phyloP scores from a whole-genome alignment of 2,888 invertebrate species.

The Chydorus sphaericus region DNA sequence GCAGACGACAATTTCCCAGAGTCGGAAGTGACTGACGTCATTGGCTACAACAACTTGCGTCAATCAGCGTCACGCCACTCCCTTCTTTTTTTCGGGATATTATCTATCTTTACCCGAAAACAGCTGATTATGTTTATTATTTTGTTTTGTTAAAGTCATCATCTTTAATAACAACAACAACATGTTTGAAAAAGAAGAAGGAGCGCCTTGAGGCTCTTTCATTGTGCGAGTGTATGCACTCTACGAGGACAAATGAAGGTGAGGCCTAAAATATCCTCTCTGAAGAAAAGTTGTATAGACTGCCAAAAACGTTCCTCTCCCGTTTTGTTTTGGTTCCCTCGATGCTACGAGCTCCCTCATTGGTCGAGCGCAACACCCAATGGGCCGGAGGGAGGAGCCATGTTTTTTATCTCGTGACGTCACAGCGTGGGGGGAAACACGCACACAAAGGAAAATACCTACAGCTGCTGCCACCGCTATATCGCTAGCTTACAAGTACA shows the following conservation, averaged over 20 bases:
- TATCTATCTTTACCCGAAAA: too few species aligned
- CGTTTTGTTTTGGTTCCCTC: neutral
- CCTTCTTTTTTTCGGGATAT: too few species aligned
- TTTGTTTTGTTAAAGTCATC: too few species aligned
- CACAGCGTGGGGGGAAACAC: neutral
- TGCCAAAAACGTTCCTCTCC: neutral
- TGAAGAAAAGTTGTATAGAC: neutral
- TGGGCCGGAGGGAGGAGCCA: too few species aligned
- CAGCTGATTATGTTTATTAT: too few species aligned
- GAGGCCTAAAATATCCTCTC: neutral
- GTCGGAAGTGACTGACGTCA: too few species aligned
- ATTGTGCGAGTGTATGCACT: neutral
- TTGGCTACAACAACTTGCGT: too few species aligned
- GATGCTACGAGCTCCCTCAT: neutral
- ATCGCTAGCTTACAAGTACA: neutral
- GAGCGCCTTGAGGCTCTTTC: neutral
- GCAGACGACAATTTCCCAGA: too few species aligned
- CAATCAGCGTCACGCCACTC: too few species aligned
- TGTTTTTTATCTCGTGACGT: slow-evolving; percentile 4
- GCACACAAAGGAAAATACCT: neutral
- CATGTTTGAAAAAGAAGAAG: too few species aligned
- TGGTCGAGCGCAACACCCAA: neutral
- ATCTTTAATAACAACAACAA: too few species aligned
- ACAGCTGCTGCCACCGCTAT: neutral
- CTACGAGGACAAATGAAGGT: slow-evolving; percentile 5